These are phyloP conservation scores for Enteromius anoplus DNA, from an alignment of 2,797 vertebrate genomes.

Conservation along the genomic window DNA sequence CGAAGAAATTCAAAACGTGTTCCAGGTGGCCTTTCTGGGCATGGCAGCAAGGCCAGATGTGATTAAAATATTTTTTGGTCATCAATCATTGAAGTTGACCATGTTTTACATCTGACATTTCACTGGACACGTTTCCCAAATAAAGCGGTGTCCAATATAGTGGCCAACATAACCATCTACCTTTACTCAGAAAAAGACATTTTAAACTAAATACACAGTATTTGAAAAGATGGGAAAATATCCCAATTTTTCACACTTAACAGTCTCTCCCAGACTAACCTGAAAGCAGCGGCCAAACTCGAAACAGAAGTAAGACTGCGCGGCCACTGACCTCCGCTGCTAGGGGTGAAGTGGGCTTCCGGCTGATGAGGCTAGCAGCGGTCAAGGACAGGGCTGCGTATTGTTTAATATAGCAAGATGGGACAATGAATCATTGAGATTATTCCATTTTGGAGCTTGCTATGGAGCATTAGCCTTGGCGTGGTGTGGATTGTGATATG, in stretches of 20 bases:
- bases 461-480: neutral
- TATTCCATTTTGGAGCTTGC: neutral
- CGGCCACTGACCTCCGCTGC: neutral
- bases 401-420: constrained; percentile 12
- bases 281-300: constrained; percentile 3
- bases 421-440: constrained; percentile 8
- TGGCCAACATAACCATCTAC: constrained; percentile 52
- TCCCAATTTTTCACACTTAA: constrained; percentile 11
- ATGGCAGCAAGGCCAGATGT: constrained; percentile 51
- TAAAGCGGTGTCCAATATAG: constrained; percentile 47
- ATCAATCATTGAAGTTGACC: constrained; percentile 61
- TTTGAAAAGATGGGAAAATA: constrained; percentile 59
- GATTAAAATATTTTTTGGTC: constrained; percentile 63
- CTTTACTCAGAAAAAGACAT: constrained; percentile 44
- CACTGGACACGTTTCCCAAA: constrained; percentile 51
- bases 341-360: constrained; percentile 13
- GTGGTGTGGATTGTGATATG: neutral
- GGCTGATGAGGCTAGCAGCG: neutral
- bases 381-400: constrained; percentile 8
- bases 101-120: constrained; percentile 56
- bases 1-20: constrained; percentile 55
- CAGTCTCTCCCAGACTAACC: constrained; percentile 18
- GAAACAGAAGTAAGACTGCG: constrained; percentile 25
- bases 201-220: constrained; percentile 59
- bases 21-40: constrained; percentile 60